Evolutionary conservation across 2,888 invertebrate genomes (phyloP).

Genomic region (Therioaphis trifolii): DNA sequence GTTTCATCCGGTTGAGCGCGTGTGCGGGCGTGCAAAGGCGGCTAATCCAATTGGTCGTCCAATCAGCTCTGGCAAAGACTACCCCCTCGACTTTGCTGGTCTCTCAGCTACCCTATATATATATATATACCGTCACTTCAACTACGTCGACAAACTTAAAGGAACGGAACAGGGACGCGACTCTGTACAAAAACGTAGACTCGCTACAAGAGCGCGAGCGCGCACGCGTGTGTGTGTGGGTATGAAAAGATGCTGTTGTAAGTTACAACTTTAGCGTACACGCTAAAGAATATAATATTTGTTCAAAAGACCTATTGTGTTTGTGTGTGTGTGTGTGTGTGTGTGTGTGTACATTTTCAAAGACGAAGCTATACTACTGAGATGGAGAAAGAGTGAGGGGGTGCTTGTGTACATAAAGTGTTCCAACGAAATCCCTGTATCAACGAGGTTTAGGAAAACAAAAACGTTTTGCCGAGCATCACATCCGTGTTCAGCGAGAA

Average conservation of each 20-base stretch:
- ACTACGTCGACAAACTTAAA: not conserved
- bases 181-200: not conserved
- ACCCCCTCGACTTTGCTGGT: not conserved
- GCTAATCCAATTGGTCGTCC: conserved; percentile 62
- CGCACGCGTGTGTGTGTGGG: not conserved
- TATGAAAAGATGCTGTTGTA: too few species aligned
- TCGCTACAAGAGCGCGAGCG: not conserved
- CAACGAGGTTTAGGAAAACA: too few species aligned
- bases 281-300: too few species aligned
- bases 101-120: not conserved
- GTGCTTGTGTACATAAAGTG: too few species aligned
- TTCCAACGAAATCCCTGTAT: too few species aligned
- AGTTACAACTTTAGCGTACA: too few species aligned
- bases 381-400: too few species aligned
- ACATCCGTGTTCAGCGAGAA: too few species aligned
- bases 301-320: too few species aligned
- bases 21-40: conserved; percentile 62
- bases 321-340: not conserved
- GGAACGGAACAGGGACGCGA: not conserved
- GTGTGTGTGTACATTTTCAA: not conserved
- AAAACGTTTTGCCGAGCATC: too few species aligned
- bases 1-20: conserved; percentile 59
- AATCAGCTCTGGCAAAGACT: conserved; percentile 57
- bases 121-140: not conserved
- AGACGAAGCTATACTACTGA: too few species aligned